phyloP scores from a whole-genome alignment of 2,113 vertebrate genomes.

The Heteronetta atricapilla region DNA sequence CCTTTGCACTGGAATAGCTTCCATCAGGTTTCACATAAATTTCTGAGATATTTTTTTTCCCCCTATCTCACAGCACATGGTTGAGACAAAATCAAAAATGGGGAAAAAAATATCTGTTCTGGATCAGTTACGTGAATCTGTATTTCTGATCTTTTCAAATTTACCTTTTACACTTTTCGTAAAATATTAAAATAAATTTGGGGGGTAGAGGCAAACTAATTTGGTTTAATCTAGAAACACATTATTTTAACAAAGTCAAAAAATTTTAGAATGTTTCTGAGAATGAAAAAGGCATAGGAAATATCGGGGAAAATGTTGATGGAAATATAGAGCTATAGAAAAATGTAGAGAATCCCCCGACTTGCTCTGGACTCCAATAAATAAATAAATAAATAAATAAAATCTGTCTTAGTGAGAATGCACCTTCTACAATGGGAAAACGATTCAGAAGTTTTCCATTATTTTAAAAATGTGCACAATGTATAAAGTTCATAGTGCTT shows the following conservation, averaged over 20 bases:
- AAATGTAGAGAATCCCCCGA: not conserved
- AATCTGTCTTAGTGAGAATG: not conserved
- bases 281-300: not conserved
- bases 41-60: not conserved
- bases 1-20: not conserved
- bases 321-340: not conserved
- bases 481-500: not conserved
- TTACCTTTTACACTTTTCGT: not conserved
- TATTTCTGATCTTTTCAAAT: not conserved
- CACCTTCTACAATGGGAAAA: not conserved
- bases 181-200: not conserved
- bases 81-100: not conserved
- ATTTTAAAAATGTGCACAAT: not conserved
- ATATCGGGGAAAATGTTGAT: not conserved
- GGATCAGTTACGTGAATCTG: not conserved
- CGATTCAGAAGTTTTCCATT: not conserved
- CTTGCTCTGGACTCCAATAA: not conserved
- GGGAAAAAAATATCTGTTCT: not conserved
- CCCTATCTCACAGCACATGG: not conserved
- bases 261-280: not conserved
- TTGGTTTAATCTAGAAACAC: not conserved
- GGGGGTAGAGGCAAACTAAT: not conserved
- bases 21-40: not conserved
- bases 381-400: not conserved
- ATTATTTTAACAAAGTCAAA: not conserved